Percentiles rank a stretch among this genome's conserved stretches.
phyloP scores from a whole-genome alignment of 2,888 invertebrate species.

The Yponomeuta plumbellus region DNA sequence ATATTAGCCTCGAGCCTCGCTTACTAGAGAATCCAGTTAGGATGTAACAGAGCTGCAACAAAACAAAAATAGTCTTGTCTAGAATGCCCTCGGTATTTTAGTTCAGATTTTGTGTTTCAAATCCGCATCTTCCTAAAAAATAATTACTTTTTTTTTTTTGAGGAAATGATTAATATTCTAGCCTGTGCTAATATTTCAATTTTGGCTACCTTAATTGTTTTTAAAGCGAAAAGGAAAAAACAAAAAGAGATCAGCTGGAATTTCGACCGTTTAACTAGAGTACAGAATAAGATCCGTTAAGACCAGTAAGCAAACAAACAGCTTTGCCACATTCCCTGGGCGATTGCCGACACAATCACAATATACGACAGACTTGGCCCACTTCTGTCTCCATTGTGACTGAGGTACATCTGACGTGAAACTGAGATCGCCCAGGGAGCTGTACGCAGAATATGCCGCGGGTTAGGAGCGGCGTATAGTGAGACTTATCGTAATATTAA shows the following conservation, averaged over 20 bases:
- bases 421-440: slow-evolving; percentile 58
- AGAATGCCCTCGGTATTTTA: background rate
- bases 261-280: too few relatives aligned
- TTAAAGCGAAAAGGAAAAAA: too few relatives aligned
- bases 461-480: background rate
- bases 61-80: background rate
- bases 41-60: background rate
- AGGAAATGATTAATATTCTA: too few relatives aligned
- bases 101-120: too few relatives aligned
- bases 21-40: background rate
- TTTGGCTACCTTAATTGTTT: too few relatives aligned
- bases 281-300: too few relatives aligned
- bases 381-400: slow-evolving; percentile 46
- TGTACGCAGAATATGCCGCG: background rate
- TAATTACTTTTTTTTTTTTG: too few relatives aligned
- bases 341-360: slow-evolving; percentile 2
- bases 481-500: background rate
- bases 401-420: slow-evolving; percentile 50
- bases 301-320: background rate
- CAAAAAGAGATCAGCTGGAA: too few relatives aligned
- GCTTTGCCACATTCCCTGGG: background rate
- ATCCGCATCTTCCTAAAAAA: too few relatives aligned
- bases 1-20: slow-evolving; percentile 10
- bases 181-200: too few relatives aligned
- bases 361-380: slow-evolving; percentile 38